A percentile compares a stretch with the other conserved stretches of the same genome.
These are phyloP conservation scores for Pantherophis guttatus DNA, from an alignment of 2,113 vertebrate species.

Conservation along the genomic window DNA sequence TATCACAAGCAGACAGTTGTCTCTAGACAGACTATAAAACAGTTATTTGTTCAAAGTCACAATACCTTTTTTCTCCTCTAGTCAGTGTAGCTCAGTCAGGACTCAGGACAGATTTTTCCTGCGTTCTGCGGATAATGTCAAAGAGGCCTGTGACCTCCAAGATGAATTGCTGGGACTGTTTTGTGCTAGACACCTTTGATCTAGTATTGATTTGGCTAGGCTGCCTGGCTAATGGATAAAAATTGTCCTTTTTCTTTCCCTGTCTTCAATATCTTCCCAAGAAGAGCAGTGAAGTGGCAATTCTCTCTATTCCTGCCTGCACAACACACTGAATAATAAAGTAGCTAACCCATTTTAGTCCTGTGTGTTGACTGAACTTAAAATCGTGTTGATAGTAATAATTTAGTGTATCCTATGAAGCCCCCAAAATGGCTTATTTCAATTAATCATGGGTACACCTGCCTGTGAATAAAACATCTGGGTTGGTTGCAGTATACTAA, in stretches of 20 bases:
- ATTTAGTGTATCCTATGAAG: not conserved
- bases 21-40: not conserved
- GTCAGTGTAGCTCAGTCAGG: not conserved
- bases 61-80: not conserved
- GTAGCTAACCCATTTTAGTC: not conserved
- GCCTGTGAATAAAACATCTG: not conserved
- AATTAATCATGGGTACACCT: not conserved
- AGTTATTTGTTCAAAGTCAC: not conserved
- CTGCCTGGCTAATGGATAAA: conserved; percentile 60
- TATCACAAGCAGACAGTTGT: not conserved
- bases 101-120: not conserved
- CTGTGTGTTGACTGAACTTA: not conserved
- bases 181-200: conserved; percentile 67
- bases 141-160: not conserved
- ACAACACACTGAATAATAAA: not conserved
- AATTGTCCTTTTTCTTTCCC: conserved; percentile 34
- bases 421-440: not conserved
- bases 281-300: not conserved
- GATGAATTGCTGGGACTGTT: conserved; percentile 53
- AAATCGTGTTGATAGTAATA: not conserved
- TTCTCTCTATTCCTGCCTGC: not conserved
- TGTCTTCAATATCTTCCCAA: not conserved
- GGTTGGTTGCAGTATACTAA: not conserved
- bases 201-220: conserved; percentile 66
- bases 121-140: not conserved